phyloP scores from a whole-genome alignment of 2,888 invertebrate species.

The Halictus quadricinctus region DNA sequence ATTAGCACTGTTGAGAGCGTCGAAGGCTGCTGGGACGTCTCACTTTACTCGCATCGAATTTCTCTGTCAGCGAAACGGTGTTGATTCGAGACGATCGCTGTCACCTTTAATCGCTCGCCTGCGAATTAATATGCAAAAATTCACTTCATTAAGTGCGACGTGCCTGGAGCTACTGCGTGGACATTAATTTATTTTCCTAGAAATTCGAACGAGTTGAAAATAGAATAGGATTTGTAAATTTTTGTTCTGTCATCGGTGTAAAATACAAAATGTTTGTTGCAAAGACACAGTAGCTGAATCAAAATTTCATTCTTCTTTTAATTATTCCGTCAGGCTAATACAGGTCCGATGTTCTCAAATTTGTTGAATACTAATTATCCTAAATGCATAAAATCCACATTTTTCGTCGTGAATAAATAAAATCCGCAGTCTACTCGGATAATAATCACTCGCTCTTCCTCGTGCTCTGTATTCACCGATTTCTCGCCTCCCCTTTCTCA shows the following conservation, averaged over 20 bases:
- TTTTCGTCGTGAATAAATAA: too few relatives aligned
- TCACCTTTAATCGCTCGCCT: not conserved
- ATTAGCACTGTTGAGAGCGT: slow-evolving; percentile 19
- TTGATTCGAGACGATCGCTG: not conserved
- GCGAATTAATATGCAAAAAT: not conserved
- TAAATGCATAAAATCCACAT: not conserved
- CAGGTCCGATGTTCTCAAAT: not conserved
- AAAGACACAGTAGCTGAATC: not conserved
- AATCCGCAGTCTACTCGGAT: not conserved
- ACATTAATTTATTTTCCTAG: too few relatives aligned
- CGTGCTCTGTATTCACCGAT: not conserved
- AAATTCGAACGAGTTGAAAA: too few relatives aligned
- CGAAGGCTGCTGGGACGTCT: not conserved
- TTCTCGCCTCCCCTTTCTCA: not conserved
- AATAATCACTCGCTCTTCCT: not conserved
- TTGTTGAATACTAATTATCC: not conserved
- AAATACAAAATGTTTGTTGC: too few relatives aligned
- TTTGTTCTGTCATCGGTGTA: too few relatives aligned
- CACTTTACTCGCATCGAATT: not conserved
- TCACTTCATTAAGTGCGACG: not conserved
- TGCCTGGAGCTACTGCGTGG: too few relatives aligned
- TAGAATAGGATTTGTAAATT: too few relatives aligned
- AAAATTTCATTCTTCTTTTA: not conserved
- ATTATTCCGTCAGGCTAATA: not conserved
- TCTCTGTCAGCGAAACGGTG: not conserved